Conservation (phyloP, 1,140 invertebrate genomes). For the Bombus terrestris region DNA sequence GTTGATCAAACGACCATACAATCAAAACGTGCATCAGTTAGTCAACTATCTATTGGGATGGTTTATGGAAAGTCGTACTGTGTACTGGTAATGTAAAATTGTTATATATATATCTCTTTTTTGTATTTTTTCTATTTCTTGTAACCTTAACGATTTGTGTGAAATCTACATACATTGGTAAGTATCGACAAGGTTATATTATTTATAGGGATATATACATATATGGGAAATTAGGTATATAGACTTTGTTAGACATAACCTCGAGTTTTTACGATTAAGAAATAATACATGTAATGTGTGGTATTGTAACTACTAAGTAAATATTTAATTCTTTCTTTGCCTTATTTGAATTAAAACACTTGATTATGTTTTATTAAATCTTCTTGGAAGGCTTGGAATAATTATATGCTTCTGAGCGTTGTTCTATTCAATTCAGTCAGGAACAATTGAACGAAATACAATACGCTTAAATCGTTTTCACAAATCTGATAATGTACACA, state of each 20-base stretch:
- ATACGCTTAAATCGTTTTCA: background rate
- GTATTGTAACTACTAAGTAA: background rate
- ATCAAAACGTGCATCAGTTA: conserved; percentile 32
- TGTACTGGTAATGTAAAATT: conserved; percentile 20
- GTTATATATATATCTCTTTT: background rate
- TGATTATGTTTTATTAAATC: background rate
- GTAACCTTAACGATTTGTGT: background rate
- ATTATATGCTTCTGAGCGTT: background rate
- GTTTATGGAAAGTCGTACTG: conserved; percentile 30
- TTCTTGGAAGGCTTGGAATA: too few species aligned
- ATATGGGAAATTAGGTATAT: background rate
- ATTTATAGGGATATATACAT: background rate
- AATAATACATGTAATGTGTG: too few species aligned
- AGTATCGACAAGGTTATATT: background rate
- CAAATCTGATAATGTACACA: background rate
- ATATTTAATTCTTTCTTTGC: background rate
- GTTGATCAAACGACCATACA: background rate
- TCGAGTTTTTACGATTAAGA: background rate
- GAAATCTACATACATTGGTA: background rate
- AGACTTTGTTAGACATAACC: background rate
- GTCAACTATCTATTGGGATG: conserved; percentile 29
- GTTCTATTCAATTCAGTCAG: background rate
- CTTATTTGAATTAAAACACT: background rate
- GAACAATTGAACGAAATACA: background rate
- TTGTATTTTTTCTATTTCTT: background rate